Evolutionary conservation across 2,888 invertebrate species (phyloP).

Genomic region (Pammene fasciana): DNA sequence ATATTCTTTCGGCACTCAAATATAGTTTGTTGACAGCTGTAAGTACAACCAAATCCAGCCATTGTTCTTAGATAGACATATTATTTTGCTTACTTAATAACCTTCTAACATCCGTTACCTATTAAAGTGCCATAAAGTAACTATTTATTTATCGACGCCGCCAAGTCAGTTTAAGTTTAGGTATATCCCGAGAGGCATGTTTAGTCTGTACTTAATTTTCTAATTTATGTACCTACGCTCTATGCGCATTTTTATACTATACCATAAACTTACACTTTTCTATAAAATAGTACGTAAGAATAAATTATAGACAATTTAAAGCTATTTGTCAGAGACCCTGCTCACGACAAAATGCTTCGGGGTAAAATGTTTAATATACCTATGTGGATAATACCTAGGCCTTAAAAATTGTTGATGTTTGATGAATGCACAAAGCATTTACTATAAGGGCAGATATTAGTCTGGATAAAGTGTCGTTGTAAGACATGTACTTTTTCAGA

Average conservation of each 20-base stretch:
- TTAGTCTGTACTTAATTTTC: background rate
- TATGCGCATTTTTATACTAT: conserved; percentile 17
- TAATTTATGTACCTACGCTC: conserved; percentile 10
- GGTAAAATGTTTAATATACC: conserved; percentile 55
- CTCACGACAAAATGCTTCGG: conserved; percentile 50
- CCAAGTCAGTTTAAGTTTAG: background rate
- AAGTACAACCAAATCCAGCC: too few species aligned
- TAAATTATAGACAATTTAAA: conserved; percentile 24
- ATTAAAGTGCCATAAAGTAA: background rate
- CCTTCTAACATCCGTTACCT: too few species aligned
- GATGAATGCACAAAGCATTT: conserved; percentile 54
- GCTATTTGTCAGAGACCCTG: conserved; percentile 33
- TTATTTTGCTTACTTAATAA: too few species aligned
- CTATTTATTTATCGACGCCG: background rate
- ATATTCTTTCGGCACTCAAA: too few species aligned
- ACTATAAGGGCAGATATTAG: conserved; percentile 31
- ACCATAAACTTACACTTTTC: conserved; percentile 33
- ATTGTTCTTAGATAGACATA: too few species aligned
- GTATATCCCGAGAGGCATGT: background rate
- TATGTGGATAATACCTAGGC: conserved; percentile 55
- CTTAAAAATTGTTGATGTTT: conserved; percentile 71
- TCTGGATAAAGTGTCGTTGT: conserved; percentile 28
- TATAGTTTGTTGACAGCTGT: too few species aligned
- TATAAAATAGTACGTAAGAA: conserved; percentile 34
- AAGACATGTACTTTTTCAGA: conserved; percentile 27